phyloP scores from a whole-genome alignment of 1,140 invertebrate species.

The Penaeus vannamei region DNA sequence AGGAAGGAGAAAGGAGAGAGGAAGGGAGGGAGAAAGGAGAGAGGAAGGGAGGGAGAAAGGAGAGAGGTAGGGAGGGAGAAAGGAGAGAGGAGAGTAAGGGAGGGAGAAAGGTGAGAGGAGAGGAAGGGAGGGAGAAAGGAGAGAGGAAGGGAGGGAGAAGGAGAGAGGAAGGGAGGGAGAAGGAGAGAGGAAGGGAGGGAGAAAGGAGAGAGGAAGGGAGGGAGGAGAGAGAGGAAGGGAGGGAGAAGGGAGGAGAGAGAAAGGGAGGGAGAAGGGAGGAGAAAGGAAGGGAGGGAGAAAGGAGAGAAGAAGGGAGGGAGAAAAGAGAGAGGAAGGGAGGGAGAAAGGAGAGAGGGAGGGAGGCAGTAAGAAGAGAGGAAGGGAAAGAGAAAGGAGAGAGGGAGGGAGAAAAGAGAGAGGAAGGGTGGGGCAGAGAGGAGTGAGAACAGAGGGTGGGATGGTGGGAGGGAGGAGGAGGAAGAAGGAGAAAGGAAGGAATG shows the following conservation, averaged over 20 bases:
- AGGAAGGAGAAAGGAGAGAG: background rate
- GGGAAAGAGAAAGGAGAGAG: too few species aligned
- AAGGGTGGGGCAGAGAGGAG: too few species aligned
- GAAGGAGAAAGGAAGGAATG: background rate
- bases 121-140: background rate
- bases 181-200: background rate
- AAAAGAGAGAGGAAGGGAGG: too few species aligned
- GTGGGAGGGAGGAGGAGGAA: background rate
- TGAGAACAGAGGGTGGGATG: too few species aligned
- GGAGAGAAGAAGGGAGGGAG: too few species aligned
- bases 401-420: too few species aligned
- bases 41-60: background rate
- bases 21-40: too few species aligned
- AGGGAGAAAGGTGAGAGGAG: slow-evolving; percentile 8
- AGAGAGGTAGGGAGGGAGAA: background rate
- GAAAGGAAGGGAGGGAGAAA: too few species aligned
- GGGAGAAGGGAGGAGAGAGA: too few species aligned
- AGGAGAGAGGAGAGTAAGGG: background rate
- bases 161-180: background rate
- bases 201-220: background rate
- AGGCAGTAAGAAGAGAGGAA: background rate
- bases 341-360: too few species aligned
- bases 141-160: background rate
- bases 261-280: too few species aligned
- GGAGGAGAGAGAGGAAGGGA: background rate